Evolutionary conservation across 2,797 vertebrate species (phyloP), one percentile per base, ranked within the genome.

Genomic region (Hirundo rustica): DNA sequence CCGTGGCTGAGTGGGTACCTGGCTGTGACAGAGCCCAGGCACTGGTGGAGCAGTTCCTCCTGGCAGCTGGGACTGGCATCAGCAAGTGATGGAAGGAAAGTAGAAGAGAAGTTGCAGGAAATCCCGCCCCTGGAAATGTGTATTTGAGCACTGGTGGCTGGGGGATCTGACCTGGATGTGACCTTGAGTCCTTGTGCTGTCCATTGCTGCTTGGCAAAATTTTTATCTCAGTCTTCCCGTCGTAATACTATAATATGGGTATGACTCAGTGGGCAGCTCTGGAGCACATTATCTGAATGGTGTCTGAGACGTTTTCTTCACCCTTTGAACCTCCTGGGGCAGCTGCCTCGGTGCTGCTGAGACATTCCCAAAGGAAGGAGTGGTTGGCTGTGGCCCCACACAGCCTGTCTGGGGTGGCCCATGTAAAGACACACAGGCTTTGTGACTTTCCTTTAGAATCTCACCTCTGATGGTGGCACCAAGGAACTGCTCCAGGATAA

Each of bases 1-100:
- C 54, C 2, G 1, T 6, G 14, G 8, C 62, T 13, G 40, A 18
- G 47, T 3, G 16, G 29, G 12, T 11, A 8, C 14, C 26, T 1
- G 22, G 11, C 47, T 76, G 68, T 26, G 45, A 15, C 3, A 44
- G 34, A 71, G 48, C 48, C 45, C 47, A 22, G 20, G 47, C 4
- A 29, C 26, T 13, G 36, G 12, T 65, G 66, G 42, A 64, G 23
- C 34, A 44, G 9, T 64, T 86, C 38, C 11, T n/a, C 22, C 26
- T 13, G 4, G 3, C 27, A 47, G 29, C 51, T 20, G 60, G n/a
- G 27, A 16, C 40, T 64, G 45, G n/a, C 18, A 5, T 75, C 65
- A 60, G 27, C 15, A 2, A 18, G 29, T 16, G 75, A 40, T 7
- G 6, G 62, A 66, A 58, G 42, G 61, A 51, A 50, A 51, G 16